A percentile compares a stretch with the other conserved stretches of the same genome.
Evolutionary conservation across 2,797 vertebrate genomes (phyloP).

Genomic region (Molossus alvarezi): DNA sequence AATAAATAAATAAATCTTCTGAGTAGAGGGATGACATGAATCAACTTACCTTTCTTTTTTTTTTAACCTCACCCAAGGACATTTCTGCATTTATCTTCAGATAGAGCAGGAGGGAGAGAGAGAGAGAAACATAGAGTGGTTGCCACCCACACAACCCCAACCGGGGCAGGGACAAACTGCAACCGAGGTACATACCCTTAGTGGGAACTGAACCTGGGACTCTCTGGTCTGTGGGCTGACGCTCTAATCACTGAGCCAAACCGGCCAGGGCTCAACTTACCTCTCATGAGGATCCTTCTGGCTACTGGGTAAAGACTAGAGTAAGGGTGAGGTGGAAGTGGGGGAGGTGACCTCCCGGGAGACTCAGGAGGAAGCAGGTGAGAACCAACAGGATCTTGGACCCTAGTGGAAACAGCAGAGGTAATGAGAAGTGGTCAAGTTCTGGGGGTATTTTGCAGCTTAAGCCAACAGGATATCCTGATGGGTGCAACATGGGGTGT

Average conservation of each 20-base stretch:
- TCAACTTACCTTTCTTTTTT: not conserved
- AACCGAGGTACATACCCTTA: too few species aligned
- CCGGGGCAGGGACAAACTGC: too few species aligned
- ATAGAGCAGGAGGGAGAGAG: too few species aligned
- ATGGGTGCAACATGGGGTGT: not conserved
- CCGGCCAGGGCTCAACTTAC: not conserved
- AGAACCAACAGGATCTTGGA: not conserved
- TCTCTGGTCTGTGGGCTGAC: too few species aligned
- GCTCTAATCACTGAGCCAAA: too few species aligned
- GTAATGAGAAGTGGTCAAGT: too few species aligned
- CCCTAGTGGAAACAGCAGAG: not conserved
- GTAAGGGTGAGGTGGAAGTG: fast-evolving
- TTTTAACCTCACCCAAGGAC: too few species aligned
- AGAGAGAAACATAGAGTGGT: too few species aligned
- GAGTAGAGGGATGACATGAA: not conserved
- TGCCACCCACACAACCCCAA: too few species aligned
- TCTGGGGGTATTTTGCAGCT: not conserved
- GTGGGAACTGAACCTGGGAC: too few species aligned
- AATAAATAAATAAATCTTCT: not conserved
- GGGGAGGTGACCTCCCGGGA: not conserved
- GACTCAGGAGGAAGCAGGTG: not conserved
- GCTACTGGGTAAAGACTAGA: not conserved
- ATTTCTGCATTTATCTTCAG: too few species aligned
- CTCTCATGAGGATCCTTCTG: not conserved
- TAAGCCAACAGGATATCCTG: constrained; percentile 61